Conservation (phyloP, 2,797 vertebrate genomes). For the Gallirallus australis region DNA sequence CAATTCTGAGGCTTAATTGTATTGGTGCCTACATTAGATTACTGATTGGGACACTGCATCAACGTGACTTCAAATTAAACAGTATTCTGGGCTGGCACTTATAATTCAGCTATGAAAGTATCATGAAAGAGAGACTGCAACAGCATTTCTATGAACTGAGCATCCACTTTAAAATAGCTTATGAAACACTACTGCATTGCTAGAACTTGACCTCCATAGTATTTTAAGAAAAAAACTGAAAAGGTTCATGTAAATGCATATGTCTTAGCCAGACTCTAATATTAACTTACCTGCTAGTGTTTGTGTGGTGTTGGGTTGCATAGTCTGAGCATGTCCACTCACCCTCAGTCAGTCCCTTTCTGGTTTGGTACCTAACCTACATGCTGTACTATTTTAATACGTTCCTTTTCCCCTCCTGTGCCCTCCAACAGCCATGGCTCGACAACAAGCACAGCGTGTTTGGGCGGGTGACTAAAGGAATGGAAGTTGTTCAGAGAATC, state of each 20-base stretch:
- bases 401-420: neutral
- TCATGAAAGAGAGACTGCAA: neutral
- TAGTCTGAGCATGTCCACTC: neutral
- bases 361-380: neutral
- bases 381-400: neutral
- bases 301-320: neutral
- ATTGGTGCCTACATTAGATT: neutral
- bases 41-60: neutral
- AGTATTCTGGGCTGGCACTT: neutral
- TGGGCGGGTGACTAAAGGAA: constrained; percentile 94
- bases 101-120: neutral
- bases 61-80: neutral
- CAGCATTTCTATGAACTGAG: neutral
- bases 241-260: neutral
- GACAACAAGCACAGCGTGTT: constrained; percentile 99
- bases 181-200: neutral
- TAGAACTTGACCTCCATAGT: neutral
- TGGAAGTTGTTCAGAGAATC: constrained; percentile 98
- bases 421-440: constrained; percentile 89
- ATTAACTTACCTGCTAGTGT: neutral
- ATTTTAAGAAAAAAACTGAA: neutral
- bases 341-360: neutral
- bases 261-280: neutral
- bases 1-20: neutral
- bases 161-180: neutral